Percentiles rank a stretch among this genome's conserved stretches.
These are phyloP conservation scores for Zophobas atratus DNA, from an alignment of 1,140 invertebrate species.

Conservation along the genomic window DNA sequence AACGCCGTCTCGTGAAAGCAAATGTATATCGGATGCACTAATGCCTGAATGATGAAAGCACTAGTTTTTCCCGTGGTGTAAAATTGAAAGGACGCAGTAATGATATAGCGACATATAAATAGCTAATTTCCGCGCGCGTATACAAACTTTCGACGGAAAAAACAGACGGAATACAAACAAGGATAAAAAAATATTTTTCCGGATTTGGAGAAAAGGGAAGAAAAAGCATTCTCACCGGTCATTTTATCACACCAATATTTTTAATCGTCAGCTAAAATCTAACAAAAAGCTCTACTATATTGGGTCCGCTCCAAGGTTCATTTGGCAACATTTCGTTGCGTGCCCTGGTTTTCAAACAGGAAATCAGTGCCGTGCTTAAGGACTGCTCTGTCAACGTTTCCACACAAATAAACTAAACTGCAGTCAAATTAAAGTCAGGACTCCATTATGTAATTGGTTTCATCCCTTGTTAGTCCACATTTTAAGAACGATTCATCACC, in stretches of 20 bases:
- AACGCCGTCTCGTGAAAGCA: too few species aligned
- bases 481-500: conserved; percentile 16
- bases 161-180: neutral
- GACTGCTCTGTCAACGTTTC: conserved; percentile 4
- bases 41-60: too few species aligned
- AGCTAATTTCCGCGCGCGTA: too few species aligned
- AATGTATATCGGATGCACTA: too few species aligned
- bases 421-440: conserved; percentile 23
- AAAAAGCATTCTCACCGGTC: neutral
- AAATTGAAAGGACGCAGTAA: too few species aligned
- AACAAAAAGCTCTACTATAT: conserved; percentile 33
- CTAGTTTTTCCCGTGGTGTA: too few species aligned
- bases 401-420: conserved; percentile 17
- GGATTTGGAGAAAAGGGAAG: neutral
- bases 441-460: conserved; percentile 21
- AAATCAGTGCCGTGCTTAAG: conserved; percentile 25
- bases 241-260: conserved; percentile 12
- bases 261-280: conserved; percentile 45
- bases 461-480: conserved; percentile 16
- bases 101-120: too few species aligned
- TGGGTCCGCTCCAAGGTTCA: conserved; percentile 45
- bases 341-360: conserved; percentile 43
- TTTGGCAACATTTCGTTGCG: conserved; percentile 47
- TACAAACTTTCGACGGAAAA: neutral
- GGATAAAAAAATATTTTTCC: neutral